These are phyloP conservation scores for Galaxias olidus DNA, from an alignment of 2,797 vertebrate species.

Conservation along the genomic window DNA sequence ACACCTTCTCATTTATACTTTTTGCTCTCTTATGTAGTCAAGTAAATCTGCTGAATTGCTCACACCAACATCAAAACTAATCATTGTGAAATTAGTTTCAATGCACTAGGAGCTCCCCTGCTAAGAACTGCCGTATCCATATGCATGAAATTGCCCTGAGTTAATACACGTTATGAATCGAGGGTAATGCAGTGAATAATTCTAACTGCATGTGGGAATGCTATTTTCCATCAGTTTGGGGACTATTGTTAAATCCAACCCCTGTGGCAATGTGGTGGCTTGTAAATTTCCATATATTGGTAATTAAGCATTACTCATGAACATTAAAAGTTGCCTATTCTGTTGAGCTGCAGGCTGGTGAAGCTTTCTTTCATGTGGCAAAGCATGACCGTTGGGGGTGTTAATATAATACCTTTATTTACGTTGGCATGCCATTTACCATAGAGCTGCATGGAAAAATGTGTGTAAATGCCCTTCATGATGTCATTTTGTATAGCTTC, in stretches of 20 bases:
- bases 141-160: constrained; percentile 98
- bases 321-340: constrained; percentile 86
- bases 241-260: constrained; percentile 78
- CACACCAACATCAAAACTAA: constrained; percentile 87
- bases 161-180: constrained; percentile 98
- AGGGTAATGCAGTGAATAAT: constrained; percentile 98
- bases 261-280: constrained; percentile 90
- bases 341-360: constrained; percentile 71
- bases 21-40: too few relatives aligned
- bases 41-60: constrained; percentile 63
- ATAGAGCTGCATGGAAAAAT: too few relatives aligned
- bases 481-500: too few relatives aligned
- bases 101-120: constrained; percentile 93
- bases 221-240: constrained; percentile 90
- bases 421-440: too few relatives aligned
- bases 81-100: constrained; percentile 99
- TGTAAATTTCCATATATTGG: constrained; percentile 89
- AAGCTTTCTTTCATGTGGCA: constrained; percentile 47
- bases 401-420: too few relatives aligned
- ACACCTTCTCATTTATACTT: too few relatives aligned
- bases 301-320: constrained; percentile 85
- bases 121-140: constrained; percentile 97
- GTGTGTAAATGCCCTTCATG: too few relatives aligned
- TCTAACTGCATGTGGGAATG: constrained; percentile 92
- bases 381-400: constrained; percentile 34